These are phyloP conservation scores for Aphelenchoides besseyi DNA, from an alignment of 1,140 invertebrate genomes.

Conservation along the genomic window DNA sequence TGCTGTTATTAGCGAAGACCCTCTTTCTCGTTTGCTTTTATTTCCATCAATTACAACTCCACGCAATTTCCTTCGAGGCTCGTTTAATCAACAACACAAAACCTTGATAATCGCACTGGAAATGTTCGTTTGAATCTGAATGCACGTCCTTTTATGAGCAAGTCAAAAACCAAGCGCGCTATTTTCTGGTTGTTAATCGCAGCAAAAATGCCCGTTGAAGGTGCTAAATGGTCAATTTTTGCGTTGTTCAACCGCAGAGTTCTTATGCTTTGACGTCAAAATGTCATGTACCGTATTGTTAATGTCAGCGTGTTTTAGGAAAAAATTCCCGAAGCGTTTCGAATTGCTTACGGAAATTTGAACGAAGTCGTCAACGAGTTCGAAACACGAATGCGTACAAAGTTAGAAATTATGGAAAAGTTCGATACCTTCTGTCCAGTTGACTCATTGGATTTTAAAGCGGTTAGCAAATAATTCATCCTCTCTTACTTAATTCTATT, in stretches of 20 bases:
- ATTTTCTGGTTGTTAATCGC: no score
- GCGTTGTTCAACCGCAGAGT: no score
- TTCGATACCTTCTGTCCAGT: background rate
- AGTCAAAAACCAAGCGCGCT: no score
- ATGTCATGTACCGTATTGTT: no score
- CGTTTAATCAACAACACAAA: background rate
- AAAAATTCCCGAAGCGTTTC: background rate
- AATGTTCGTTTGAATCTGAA: no score
- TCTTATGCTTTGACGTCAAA: no score
- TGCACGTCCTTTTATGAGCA: no score
- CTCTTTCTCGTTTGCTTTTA: no score
- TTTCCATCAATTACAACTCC: background rate
- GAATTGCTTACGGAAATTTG: background rate
- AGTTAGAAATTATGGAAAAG: background rate
- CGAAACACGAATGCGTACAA: background rate
- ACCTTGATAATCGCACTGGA: no score
- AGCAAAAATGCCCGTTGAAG: no score
- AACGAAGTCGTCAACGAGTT: background rate
- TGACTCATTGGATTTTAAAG: background rate
- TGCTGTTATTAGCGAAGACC: background rate
- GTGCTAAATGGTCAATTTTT: no score
- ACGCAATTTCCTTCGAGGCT: background rate
- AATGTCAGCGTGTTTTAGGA: background rate
- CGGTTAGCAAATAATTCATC: background rate
- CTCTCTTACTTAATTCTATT: background rate